Conservation (phyloP, 2,888 invertebrate species). For the Polymixis lichenea region DNA sequence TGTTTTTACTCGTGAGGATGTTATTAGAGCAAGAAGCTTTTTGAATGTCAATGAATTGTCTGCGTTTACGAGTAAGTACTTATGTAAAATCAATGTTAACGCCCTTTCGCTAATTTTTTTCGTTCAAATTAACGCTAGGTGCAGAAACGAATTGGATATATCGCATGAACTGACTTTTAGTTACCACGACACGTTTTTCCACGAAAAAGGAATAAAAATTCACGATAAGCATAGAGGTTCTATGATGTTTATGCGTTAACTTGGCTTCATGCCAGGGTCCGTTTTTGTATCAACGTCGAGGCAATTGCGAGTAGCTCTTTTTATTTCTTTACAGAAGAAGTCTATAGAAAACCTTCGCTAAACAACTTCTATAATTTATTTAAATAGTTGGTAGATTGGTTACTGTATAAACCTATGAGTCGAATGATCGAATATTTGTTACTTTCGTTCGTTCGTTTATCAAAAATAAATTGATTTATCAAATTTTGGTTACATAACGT, state of each 20-base stretch:
- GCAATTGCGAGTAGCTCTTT: constrained; percentile 20
- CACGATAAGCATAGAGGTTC: constrained; percentile 4
- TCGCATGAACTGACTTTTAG: background rate
- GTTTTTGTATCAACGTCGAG: constrained; percentile 29
- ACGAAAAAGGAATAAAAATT: background rate
- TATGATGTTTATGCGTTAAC: constrained; percentile 26
- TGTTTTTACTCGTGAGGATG: background rate
- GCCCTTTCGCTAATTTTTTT: background rate
- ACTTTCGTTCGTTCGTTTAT: background rate
- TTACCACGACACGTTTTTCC: background rate
- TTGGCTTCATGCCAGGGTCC: constrained; percentile 50
- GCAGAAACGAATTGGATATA: background rate
- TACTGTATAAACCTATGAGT: background rate
- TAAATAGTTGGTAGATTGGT: background rate
- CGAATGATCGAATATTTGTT: background rate
- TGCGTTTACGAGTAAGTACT: constrained; percentile 17
- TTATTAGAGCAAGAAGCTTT: constrained; percentile 10
- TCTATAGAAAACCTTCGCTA: background rate
- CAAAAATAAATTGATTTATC: background rate
- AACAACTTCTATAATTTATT: background rate
- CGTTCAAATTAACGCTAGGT: background rate
- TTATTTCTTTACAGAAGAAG: background rate
- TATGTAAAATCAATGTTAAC: constrained; percentile 1
- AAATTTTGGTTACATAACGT: background rate
- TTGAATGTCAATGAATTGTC: constrained; percentile 10